Evolutionary conservation across 1,140 invertebrate genomes (phyloP).

Genomic region (Pogonognathellus flavescens): DNA sequence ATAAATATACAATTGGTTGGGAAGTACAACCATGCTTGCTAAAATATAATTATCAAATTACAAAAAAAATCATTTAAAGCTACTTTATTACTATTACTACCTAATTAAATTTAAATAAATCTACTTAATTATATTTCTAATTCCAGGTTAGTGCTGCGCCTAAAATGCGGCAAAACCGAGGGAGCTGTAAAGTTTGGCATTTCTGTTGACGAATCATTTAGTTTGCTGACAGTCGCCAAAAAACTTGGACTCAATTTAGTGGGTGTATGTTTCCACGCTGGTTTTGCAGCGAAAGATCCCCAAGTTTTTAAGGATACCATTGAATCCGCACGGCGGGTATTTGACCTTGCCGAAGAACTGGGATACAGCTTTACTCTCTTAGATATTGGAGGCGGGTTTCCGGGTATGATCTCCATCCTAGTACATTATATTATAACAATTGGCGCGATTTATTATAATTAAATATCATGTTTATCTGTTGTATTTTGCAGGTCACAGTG

Average conservation of each 20-base stretch:
- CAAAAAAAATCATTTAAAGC: too few relatives aligned
- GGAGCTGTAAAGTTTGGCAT: conserved; percentile 95
- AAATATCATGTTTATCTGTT: not conserved
- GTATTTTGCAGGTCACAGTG: conserved; percentile 75
- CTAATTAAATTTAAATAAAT: too few relatives aligned
- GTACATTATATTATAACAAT: too few relatives aligned
- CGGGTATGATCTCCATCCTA: too few relatives aligned
- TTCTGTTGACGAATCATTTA: conserved; percentile 81
- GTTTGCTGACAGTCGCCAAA: conserved; percentile 83
- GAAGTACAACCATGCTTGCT: too few relatives aligned
- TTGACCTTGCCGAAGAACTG: conserved; percentile 78
- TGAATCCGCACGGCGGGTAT: conserved; percentile 76
- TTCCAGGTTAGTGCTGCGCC: conserved; percentile 87
- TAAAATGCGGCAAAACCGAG: conserved; percentile 90
- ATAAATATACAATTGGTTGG: too few relatives aligned
- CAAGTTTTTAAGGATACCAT: conserved; percentile 84
- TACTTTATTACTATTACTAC: too few relatives aligned
- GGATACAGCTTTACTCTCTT: conserved; percentile 82
- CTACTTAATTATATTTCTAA: too few relatives aligned
- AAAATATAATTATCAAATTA: too few relatives aligned
- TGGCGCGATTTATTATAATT: too few relatives aligned
- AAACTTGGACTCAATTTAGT: conserved; percentile 81
- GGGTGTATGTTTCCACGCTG: conserved; percentile 90
- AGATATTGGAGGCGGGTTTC: conserved; percentile 87
- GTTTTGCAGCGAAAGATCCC: conserved; percentile 85